Evolutionary conservation across 2,113 vertebrate genomes (phyloP).

Genomic region (Enhydra lutris): DNA sequence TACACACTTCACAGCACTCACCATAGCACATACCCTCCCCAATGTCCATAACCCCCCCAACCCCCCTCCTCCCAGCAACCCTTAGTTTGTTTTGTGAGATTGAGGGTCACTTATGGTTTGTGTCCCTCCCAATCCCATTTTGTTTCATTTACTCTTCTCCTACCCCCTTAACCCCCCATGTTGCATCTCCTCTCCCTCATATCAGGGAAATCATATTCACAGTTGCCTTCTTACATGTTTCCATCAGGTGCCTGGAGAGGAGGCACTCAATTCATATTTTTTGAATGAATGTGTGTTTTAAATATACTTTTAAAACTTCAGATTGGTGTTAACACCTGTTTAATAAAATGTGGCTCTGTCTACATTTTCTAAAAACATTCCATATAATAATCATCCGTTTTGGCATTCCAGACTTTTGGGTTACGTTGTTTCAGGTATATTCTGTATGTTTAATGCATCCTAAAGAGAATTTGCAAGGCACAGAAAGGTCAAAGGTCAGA

Average conservation of each 20-base stretch:
- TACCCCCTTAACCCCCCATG: no score
- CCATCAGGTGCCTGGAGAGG: neutral
- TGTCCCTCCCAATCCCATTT: no score
- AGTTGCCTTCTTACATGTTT: neutral
- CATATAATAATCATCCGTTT: neutral
- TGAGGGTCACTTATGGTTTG: no score
- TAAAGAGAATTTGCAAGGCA: constrained; percentile 3
- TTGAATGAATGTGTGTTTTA: neutral
- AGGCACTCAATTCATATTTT: neutral
- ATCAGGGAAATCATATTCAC: neutral
- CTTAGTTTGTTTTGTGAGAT: no score
- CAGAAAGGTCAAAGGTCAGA: constrained; percentile 3
- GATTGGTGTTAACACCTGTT: neutral
- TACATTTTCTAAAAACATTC: neutral
- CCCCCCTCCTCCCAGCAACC: no score
- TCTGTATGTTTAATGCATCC: neutral
- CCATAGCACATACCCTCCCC: no score
- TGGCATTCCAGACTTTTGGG: neutral
- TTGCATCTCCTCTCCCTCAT: no score
- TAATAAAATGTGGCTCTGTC: neutral
- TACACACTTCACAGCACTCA: no score
- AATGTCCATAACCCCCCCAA: no score
- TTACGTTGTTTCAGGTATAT: neutral
- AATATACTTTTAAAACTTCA: constrained; percentile 2
- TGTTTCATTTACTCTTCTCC: no score